Conservation (phyloP, 2,888 invertebrate species). For the Agrenia bidenticulata region DNA sequence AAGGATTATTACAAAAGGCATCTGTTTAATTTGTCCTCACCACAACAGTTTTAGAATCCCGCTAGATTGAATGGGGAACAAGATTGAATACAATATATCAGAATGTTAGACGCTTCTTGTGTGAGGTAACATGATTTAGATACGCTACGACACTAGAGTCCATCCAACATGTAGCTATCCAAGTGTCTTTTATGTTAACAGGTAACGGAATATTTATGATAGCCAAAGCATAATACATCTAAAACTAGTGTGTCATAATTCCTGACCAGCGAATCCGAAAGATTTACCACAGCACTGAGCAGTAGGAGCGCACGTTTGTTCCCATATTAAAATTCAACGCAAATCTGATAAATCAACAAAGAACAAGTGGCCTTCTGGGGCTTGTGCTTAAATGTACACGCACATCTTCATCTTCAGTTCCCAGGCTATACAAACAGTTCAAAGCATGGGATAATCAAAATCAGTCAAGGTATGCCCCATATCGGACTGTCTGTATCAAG, state of each 20-base stretch:
- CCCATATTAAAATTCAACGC: conserved; percentile 1
- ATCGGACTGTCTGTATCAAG: too few species aligned
- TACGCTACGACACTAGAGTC: background rate
- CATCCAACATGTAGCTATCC: background rate
- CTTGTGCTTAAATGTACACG: conserved; percentile 2
- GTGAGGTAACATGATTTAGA: background rate
- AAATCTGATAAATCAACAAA: conserved; percentile 4
- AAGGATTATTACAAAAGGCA: background rate
- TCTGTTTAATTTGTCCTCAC: conserved; percentile 5
- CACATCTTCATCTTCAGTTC: background rate
- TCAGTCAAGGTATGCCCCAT: too few species aligned
- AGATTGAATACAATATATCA: conserved; percentile 1
- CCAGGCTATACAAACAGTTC: too few species aligned
- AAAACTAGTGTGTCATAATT: too few species aligned
- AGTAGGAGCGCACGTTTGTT: background rate
- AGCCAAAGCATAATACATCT: background rate
- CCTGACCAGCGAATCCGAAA: background rate
- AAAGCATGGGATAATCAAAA: too few species aligned
- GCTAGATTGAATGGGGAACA: background rate
- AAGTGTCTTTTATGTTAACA: background rate
- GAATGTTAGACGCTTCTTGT: background rate
- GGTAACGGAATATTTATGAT: background rate
- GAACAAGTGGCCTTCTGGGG: background rate
- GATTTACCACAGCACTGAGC: background rate
- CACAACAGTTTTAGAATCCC: conserved; percentile 7